A percentile compares a stretch with the other conserved stretches of the same genome.
Evolutionary conservation across 2,888 invertebrate species (phyloP).

Genomic region (Lysandra bellargus): DNA sequence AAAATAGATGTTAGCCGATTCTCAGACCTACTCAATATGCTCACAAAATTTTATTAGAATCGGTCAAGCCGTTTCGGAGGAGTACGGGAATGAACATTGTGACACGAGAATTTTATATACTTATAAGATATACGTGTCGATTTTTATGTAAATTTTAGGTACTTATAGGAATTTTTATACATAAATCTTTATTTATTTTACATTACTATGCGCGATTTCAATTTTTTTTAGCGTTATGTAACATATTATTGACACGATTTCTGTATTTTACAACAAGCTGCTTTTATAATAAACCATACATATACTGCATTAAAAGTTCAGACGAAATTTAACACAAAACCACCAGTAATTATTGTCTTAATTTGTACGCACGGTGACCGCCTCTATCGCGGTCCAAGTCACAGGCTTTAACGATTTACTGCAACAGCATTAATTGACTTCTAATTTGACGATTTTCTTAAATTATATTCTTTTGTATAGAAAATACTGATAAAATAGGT

Average conservation of each 20-base stretch:
- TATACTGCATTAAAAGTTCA: slow-evolving; percentile 70
- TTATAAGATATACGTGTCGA: too few relatives aligned
- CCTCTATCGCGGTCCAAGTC: slow-evolving; percentile 51
- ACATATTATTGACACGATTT: not conserved
- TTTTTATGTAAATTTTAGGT: too few relatives aligned
- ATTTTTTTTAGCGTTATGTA: not conserved
- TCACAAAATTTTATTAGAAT: too few relatives aligned
- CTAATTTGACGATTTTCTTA: not conserved
- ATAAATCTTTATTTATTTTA: not conserved
- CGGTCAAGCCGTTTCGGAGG: too few relatives aligned
- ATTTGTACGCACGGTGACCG: slow-evolving; percentile 72
- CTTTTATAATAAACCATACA: slow-evolving; percentile 45
- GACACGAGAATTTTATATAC: too few relatives aligned
- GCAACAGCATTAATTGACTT: not conserved
- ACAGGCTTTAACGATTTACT: slow-evolving; percentile 51
- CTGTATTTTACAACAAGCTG: not conserved
- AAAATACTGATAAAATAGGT: not conserved
- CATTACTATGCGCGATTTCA: not conserved
- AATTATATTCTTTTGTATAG: too few relatives aligned
- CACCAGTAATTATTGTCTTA: slow-evolving; percentile 77
- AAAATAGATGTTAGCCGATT: too few relatives aligned
- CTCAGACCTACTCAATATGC: too few relatives aligned
- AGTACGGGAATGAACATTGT: too few relatives aligned
- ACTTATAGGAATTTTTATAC: too few relatives aligned
- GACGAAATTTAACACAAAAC: slow-evolving; percentile 62